phyloP scores from a whole-genome alignment of 1,140 invertebrate species.

The Atopsyche davidsoni region DNA sequence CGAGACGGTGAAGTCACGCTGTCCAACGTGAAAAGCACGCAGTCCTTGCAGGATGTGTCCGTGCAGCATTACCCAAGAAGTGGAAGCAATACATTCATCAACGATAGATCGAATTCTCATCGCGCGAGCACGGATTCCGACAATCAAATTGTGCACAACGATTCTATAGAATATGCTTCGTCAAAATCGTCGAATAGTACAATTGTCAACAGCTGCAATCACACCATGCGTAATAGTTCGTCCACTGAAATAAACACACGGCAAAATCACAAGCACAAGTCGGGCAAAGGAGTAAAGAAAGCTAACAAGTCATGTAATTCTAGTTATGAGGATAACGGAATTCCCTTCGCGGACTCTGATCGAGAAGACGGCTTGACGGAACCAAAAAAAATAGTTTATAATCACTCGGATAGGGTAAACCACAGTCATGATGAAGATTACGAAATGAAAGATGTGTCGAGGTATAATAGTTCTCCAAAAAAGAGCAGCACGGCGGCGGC shows the following conservation, averaged over 20 bases:
- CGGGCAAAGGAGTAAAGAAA: constrained; percentile 2
- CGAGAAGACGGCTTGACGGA: background rate
- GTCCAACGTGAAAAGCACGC: constrained; percentile 35
- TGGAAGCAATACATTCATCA: too few species aligned
- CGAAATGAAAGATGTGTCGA: too few species aligned
- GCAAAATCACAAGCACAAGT: constrained; percentile 7
- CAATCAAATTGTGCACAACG: constrained; percentile 32
- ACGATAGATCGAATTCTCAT: constrained; percentile 30
- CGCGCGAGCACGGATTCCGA: constrained; percentile 35
- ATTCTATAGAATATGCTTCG: background rate
- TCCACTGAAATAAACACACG: background rate
- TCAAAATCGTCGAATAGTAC: background rate
- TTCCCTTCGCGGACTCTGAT: background rate
- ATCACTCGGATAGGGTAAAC: background rate
- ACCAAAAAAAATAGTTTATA: too few species aligned
- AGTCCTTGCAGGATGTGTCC: constrained; percentile 40
- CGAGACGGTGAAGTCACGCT: constrained; percentile 30
- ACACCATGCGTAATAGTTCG: background rate
- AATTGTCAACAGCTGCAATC: constrained; percentile 5
- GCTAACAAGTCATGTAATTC: constrained; percentile 9
- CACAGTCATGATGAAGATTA: too few species aligned
- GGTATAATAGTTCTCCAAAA: too few species aligned
- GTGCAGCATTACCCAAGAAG: constrained; percentile 3
- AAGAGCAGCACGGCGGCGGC: too few species aligned
- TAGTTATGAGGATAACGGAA: constrained; percentile 10